Evolutionary conservation across 2,888 invertebrate genomes (phyloP).

Genomic region (Agrilus cyanescens): DNA sequence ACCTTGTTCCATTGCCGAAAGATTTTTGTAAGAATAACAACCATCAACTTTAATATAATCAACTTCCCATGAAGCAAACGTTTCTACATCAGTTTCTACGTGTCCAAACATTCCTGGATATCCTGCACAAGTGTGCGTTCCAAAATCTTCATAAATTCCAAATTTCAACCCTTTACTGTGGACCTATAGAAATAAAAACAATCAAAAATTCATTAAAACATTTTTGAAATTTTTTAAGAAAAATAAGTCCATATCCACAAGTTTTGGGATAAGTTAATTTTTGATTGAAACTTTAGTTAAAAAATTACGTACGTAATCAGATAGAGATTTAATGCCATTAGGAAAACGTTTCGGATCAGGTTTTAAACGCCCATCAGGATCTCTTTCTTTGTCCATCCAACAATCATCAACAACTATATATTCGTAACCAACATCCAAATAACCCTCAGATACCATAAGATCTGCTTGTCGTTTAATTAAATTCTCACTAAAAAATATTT

Average conservation of each 20-base stretch:
- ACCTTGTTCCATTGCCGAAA: constrained; percentile 43
- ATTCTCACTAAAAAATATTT: constrained; percentile 37
- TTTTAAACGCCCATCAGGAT: constrained; percentile 36
- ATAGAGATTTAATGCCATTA: constrained; percentile 44
- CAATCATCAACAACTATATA: constrained; percentile 51
- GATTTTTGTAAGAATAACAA: constrained; percentile 47
- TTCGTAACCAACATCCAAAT: constrained; percentile 46
- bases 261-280: too few species aligned
- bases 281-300: too few species aligned
- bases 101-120: constrained; percentile 63
- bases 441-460: constrained; percentile 45
- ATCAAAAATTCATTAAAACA: too few species aligned
- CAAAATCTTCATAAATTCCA: constrained; percentile 74
- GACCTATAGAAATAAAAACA: constrained; percentile 42
- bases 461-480: constrained; percentile 44
- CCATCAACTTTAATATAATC: constrained; percentile 78
- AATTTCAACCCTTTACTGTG: constrained; percentile 64
- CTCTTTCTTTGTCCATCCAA: constrained; percentile 43
- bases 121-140: constrained; percentile 63
- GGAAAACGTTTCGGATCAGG: constrained; percentile 48
- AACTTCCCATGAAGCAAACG: constrained; percentile 67
- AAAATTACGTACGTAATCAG: constrained; percentile 42
- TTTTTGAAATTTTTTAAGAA: too few species aligned
- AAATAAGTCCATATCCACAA: too few species aligned
- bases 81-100: constrained; percentile 55